Evolutionary conservation across 2,888 invertebrate genomes (phyloP), one percentile per base, ranked within the genome.

Genomic region (Toxonevra muliebris): DNA sequence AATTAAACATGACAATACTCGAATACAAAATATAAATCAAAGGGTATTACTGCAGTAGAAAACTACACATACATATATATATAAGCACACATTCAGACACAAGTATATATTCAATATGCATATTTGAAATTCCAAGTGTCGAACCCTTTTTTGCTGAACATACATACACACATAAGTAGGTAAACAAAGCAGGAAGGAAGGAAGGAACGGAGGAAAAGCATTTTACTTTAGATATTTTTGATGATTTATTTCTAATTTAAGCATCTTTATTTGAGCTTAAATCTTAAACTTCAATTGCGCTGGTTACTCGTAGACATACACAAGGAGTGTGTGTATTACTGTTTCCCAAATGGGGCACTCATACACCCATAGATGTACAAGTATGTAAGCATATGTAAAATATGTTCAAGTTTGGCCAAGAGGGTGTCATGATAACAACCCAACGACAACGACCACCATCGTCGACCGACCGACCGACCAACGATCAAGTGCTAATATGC

Each of bases 1-100:
- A 77, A 75, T 78, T 74, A 75, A 76, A 76, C 79, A 79, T 66
- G 75, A 78, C 75, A 74, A 76, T 74, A 76, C 61, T 59, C 55
- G 17, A 65, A 65, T n/a, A 62, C 48, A 41, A 66, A 66, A 59
- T 50, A 63, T 69, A 69, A 69, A 69, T 69, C 69, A 69, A 69
- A 66, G 62, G 69, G 66, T 62, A 69, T 66, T 69, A 66, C 65
- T 48, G 15, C 48, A 64, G 40, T 30, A 17, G 45, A 55, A 57
- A 41, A 64, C 40, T 17, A 43, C 45, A 19, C 7, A 64, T 48
- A 41, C 63, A 54, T 54, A 30, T 55, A 50, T 17, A 48, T 40
- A 13, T n/a, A 30, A 1, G 9, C 30, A 15, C 20, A 55, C 5
- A 19, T 13, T 12, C 9, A 42, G n/a, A 17, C 19, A n/a, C 19